Base-by-base conservation (phyloP, 2,113 vertebrate genomes). In the Stigmatopora argus region DNA sequence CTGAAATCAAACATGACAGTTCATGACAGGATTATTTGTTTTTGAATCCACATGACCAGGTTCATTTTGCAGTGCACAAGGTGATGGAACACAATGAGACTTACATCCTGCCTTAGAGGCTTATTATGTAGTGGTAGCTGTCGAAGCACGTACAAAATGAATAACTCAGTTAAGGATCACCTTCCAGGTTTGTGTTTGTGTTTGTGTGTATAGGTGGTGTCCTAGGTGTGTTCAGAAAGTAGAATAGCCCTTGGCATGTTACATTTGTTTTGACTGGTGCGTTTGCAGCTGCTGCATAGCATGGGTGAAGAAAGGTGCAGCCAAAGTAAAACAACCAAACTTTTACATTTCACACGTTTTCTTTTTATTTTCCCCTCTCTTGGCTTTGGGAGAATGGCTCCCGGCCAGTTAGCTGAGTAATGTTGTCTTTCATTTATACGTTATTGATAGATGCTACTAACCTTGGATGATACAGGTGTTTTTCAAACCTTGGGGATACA, bases 361-460 rank as follows among this genome's bases (percentile, higher is more conserved):
- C 56, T 73, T 69, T 73, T 66, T 12, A 67, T 70, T 67, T 78
- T 69, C 63, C 75, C 72, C 57, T 66, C 71, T 85, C 72, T 71
- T 81, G 72, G 81, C 73, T 74, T 81, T 5, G 58, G 71, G 79
- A 80, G 58, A 57, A 85, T 84, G 87, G 84, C 88, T 83, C 70
- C 52, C 1, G 67, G 82, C 85, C 83, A 89, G 78, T 78, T 87
- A 89, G 87, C 87, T 90, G 89, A 88, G 88, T 85, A 91, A 90
- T 87, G 86, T 89, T 78, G 75, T 64, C 74, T 71, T 86, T 83
- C 83, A 84, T 82, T 86, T 88, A 75, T 78, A 76, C 83, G 85
- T 87, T 91, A 92, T 89, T 92, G 90, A 92, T 87, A 89, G 85
- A 89, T 89, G 84, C 87, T 85, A 85, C 84, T 83, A 80, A 76